A percentile compares a stretch with the other conserved stretches of the same genome.
Evolutionary conservation across 2,888 invertebrate species (phyloP).

Genomic region (Boloria selene): DNA sequence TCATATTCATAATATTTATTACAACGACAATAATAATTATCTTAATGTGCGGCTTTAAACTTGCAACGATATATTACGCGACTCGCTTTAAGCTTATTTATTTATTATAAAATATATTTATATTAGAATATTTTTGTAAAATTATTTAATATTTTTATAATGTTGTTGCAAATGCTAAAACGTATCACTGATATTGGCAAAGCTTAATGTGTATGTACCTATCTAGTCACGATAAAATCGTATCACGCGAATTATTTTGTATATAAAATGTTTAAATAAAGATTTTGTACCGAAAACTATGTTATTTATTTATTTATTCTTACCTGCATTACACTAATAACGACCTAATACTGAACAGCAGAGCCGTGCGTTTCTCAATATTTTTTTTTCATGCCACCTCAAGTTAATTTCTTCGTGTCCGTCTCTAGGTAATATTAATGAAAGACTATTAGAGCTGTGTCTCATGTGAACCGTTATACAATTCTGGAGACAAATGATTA

Average conservation of each 20-base stretch:
- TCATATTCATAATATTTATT: conserved; percentile 39
- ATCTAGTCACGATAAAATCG: conserved; percentile 75
- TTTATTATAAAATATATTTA: conserved; percentile 45
- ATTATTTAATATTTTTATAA: not conserved
- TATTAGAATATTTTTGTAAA: conserved; percentile 7
- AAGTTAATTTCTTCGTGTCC: too few relatives aligned
- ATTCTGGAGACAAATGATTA: too few relatives aligned
- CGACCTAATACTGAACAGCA: too few relatives aligned
- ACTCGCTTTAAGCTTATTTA: conserved; percentile 59
- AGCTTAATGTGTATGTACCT: conserved; percentile 54
- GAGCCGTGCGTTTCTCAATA: too few relatives aligned
- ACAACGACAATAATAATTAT: conserved; percentile 34
- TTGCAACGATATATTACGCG: conserved; percentile 57
- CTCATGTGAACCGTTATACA: too few relatives aligned
- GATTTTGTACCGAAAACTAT: conserved; percentile 43
- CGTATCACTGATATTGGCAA: conserved; percentile 52
- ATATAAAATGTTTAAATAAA: conserved; percentile 70
- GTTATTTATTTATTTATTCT: conserved; percentile 34
- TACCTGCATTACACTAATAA: too few relatives aligned
- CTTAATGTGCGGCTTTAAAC: conserved; percentile 62
- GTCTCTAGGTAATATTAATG: too few relatives aligned
- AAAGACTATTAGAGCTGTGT: too few relatives aligned
- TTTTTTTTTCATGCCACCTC: too few relatives aligned
- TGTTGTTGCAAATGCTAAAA: conserved; percentile 1
- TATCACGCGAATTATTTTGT: conserved; percentile 65